A percentile compares a stretch with the other conserved stretches of the same genome.
Evolutionary conservation across 2,888 invertebrate species (phyloP).

Genomic region (Sclerodermus sp.): DNA sequence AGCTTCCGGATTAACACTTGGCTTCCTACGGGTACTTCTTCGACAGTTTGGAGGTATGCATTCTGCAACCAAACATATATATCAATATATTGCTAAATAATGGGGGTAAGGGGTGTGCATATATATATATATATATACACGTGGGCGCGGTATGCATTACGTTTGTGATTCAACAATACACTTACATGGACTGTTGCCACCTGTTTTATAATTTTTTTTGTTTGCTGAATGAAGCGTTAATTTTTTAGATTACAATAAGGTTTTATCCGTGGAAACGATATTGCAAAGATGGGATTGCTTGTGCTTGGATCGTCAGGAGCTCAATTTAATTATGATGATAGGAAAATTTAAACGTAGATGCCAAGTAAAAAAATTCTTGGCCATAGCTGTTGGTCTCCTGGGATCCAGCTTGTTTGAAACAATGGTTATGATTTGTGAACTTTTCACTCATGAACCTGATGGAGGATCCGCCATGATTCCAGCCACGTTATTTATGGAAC

Average conservation of each 20-base stretch:
- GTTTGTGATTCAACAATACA: too few relatives aligned
- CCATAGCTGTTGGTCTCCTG: slow-evolving; percentile 71
- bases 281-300: slow-evolving; percentile 67
- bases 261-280: slow-evolving; percentile 49
- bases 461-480: slow-evolving; percentile 79
- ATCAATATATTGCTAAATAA: too few relatives aligned
- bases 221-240: not conserved
- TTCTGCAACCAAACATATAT: too few relatives aligned
- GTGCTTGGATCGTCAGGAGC: slow-evolving; percentile 66
- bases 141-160: too few relatives aligned
- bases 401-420: slow-evolving; percentile 76
- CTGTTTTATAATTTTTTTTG: too few relatives aligned
- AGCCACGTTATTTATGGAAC: slow-evolving; percentile 64
- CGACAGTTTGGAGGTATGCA: slow-evolving; percentile 67
- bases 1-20: slow-evolving; percentile 76
- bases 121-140: too few relatives aligned
- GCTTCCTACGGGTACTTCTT: slow-evolving; percentile 75
- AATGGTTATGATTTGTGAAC: slow-evolving; percentile 79
- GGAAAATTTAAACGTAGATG: slow-evolving; percentile 71
- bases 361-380: slow-evolving; percentile 74
- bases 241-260: slow-evolving; percentile 46
- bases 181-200: too few relatives aligned
- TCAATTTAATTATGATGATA: slow-evolving; percentile 70
- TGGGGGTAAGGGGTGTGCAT: too few relatives aligned
- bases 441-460: slow-evolving; percentile 80